Base-by-base conservation (phyloP, 2,113 vertebrate genomes). In the Furnarius figulus region DNA sequence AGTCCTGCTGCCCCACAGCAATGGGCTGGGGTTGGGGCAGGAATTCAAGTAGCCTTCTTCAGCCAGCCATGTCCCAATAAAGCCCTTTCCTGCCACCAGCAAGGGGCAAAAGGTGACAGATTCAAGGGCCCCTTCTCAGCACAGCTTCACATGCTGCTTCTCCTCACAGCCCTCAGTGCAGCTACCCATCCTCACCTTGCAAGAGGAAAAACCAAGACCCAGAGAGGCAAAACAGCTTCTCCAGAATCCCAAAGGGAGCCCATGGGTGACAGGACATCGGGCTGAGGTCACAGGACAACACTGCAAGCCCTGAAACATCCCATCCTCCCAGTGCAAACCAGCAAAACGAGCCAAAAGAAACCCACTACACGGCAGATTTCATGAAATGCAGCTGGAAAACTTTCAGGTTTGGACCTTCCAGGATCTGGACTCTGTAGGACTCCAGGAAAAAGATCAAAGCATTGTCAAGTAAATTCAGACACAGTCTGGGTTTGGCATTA, bases 221-320 rank as follows among this genome's bases (percentile, higher is more conserved):
- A 47, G 27, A 14, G 15, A 5, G 17, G 65, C 25, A 31, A 59
- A 82, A 20, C 5, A 14, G 14, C 16, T 56, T 15, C 14, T 46
- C 19, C 42, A 47, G 49, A 59, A 35, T 9, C 24, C 42, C 65
- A 73, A 23, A 59, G 16, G 46, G 5, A 83, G 16, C 49, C 39
- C 1, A 1, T 3, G 15, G 66, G 1, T n/a, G 24, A 16, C n/a
- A 62, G 27, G 44, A 62, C 14, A 6, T 2, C 31, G 55, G 71
- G 5, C 30, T 31, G 52, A 75, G 27, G 5, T 14, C 66, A 6
- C 10, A 1, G n/a, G 39, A 0, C 46, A 63, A n/a, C 25, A 6
- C 56, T 17, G 33, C 58, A 85, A 72, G 23, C 44, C 39, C 44
- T 33, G 21, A 75, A 80, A 65, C 40, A 44, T 39, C 46, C 61